phyloP scores from a whole-genome alignment of 2,113 vertebrate genomes.

The Petrocephalus zakoni region DNA sequence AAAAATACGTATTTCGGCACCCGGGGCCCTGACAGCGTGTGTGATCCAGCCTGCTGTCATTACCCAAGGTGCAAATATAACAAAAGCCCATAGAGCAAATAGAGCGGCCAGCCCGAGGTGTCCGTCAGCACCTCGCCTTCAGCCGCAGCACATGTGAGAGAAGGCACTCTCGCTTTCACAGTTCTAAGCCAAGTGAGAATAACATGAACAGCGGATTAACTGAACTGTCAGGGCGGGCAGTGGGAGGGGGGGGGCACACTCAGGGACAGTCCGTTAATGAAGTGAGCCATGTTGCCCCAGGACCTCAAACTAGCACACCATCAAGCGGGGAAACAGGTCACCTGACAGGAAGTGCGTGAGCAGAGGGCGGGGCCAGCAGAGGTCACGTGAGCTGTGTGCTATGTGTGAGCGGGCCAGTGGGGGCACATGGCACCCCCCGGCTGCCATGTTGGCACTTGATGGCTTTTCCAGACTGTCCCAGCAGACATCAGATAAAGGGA shows the following conservation, averaged over 20 bases:
- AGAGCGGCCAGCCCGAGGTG: not conserved
- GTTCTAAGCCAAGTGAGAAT: not conserved
- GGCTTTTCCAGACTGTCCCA: not conserved
- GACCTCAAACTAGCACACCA: slow-evolving; percentile 7
- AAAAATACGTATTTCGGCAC: slow-evolving; percentile 18
- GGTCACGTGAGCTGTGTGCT: not conserved
- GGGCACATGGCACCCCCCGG: not conserved
- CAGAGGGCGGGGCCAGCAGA: not conserved
- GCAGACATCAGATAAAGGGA: not conserved
- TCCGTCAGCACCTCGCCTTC: not conserved
- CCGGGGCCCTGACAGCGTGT: not conserved
- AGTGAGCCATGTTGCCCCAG: not conserved
- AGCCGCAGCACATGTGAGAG: not conserved
- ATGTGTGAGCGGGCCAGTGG: not conserved
- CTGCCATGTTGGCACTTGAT: not conserved
- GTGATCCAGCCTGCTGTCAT: slow-evolving; percentile 5
- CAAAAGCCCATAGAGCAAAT: slow-evolving; percentile 15
- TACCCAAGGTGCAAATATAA: slow-evolving; percentile 16
- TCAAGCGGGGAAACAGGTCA: not conserved
- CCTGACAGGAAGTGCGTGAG: not conserved
- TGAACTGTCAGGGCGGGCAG: not conserved
- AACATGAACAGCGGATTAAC: not conserved
- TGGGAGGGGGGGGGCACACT: not conserved
- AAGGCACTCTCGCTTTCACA: not conserved
- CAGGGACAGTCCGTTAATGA: not conserved